A percentile compares a stretch with the other conserved stretches of the same genome.
Evolutionary conservation across 1,140 invertebrate species (phyloP).

Genomic region (Pseudoatta argentina): DNA sequence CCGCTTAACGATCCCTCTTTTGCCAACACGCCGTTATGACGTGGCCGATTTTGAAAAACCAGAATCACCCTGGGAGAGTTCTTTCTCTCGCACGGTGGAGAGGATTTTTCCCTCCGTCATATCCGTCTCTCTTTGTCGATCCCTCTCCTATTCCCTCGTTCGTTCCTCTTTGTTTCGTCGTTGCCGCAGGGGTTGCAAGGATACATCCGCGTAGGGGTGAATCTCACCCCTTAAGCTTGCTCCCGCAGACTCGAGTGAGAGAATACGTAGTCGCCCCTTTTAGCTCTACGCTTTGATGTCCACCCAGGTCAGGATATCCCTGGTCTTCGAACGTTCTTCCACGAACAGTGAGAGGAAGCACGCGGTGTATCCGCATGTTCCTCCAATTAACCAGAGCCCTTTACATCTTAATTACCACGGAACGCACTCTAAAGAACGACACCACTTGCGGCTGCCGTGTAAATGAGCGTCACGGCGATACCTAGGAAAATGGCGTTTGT

Average conservation of each 20-base stretch:
- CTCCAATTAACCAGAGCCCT: conserved; percentile 73
- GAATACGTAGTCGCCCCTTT: conserved; percentile 69
- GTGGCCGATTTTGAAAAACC: conserved; percentile 50
- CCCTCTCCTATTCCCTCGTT: conserved; percentile 23
- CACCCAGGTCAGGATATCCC: conserved; percentile 72
- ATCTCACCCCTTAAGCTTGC: conserved; percentile 71
- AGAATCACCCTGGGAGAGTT: neutral
- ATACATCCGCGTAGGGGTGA: conserved; percentile 67
- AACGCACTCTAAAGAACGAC: conserved; percentile 71
- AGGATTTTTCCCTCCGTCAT: conserved; percentile 45
- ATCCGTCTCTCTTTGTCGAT: conserved; percentile 25
- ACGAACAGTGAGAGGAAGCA: conserved; percentile 52
- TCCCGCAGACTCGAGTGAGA: conserved; percentile 43
- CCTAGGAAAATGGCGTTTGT: conserved; percentile 26
- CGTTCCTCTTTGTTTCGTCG: conserved; percentile 44
- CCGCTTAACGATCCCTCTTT: conserved; percentile 43
- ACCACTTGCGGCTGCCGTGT: conserved; percentile 64
- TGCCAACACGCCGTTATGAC: conserved; percentile 42
- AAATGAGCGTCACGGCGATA: conserved; percentile 32
- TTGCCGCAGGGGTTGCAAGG: conserved; percentile 51
- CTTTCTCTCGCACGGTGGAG: conserved; percentile 25
- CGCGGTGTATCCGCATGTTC: conserved; percentile 63
- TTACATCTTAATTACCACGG: conserved; percentile 69
- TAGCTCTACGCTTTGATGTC: conserved; percentile 76
- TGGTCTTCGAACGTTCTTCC: conserved; percentile 59